These are phyloP conservation scores for Athene noctua DNA, from an alignment of 2,113 vertebrate genomes.

Conservation along the genomic window DNA sequence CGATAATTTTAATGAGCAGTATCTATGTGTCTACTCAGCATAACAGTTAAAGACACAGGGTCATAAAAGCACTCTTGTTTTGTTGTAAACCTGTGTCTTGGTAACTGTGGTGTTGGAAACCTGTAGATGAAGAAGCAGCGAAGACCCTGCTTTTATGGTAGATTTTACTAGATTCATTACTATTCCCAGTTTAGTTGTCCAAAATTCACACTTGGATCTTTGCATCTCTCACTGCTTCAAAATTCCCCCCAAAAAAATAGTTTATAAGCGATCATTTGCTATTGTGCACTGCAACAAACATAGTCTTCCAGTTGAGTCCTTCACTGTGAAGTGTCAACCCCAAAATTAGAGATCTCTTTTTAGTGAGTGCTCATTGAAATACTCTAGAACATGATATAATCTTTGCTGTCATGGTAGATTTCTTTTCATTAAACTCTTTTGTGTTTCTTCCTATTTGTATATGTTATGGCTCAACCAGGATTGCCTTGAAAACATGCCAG, in stretches of 20 bases:
- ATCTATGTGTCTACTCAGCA: not conserved
- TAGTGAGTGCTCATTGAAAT: not conserved
- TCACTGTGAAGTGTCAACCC: not conserved
- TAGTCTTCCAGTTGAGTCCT: not conserved
- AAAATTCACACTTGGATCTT: not conserved
- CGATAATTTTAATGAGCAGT: not conserved
- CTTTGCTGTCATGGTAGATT: not conserved
- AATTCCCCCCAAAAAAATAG: not conserved
- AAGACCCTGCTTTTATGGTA: not conserved
- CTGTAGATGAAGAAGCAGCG: not conserved
- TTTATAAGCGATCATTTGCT: not conserved
- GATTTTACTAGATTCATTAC: not conserved
- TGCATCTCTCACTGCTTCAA: not conserved
- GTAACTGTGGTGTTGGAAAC: not conserved
- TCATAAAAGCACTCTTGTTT: not conserved
- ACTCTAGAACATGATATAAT: not conserved
- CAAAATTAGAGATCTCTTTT: not conserved
- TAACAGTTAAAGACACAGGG: not conserved
- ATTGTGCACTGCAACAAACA: not conserved
- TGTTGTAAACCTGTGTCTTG: not conserved
- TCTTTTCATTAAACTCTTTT: not conserved
- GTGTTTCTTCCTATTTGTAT: not conserved
- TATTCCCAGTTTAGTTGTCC: not conserved
- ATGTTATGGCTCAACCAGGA: not conserved
- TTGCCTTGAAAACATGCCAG: not conserved